A percentile compares a stretch with the other conserved stretches of the same genome.
phyloP scores from a whole-genome alignment of 2,888 invertebrate genomes.

The Zaprionus bogoriensis region DNA sequence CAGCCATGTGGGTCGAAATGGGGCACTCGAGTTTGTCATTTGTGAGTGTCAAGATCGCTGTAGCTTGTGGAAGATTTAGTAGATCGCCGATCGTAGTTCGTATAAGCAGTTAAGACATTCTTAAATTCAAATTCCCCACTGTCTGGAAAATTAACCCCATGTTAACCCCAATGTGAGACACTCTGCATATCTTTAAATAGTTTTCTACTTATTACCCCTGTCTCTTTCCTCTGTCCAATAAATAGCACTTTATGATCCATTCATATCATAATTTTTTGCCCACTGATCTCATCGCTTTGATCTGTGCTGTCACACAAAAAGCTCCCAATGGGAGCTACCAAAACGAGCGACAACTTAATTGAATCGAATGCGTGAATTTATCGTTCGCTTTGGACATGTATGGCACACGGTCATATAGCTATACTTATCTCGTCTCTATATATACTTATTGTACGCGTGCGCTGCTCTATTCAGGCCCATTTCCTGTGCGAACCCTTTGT shows the following conservation, averaged over 20 bases:
- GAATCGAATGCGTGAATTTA: conserved; percentile 34
- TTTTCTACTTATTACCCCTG: background rate
- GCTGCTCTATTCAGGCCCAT: conserved; percentile 25
- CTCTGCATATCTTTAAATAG: background rate
- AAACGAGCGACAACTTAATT: conserved; percentile 33
- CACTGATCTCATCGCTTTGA: conserved; percentile 47
- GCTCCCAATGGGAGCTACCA: background rate
- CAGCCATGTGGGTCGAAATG: conserved; percentile 26
- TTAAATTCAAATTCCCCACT: background rate
- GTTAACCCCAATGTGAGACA: background rate
- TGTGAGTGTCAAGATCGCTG: conserved; percentile 42
- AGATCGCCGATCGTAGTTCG: no score
- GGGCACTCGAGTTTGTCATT: background rate
- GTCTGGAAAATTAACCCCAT: background rate
- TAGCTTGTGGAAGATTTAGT: no score
- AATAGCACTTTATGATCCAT: background rate
- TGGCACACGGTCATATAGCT: background rate
- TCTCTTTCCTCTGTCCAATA: background rate
- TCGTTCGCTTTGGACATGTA: conserved; percentile 16
- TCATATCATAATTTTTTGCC: conserved; percentile 6
- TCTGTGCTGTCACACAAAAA: background rate
- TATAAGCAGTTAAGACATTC: no score
- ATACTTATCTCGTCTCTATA: no score
- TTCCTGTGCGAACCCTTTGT: conserved; percentile 52
- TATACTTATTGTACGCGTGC: no score